Evolutionary conservation across 2,797 vertebrate species (phyloP), one percentile per base, ranked within the genome.

Genomic region (Siniperca scherzeri): DNA sequence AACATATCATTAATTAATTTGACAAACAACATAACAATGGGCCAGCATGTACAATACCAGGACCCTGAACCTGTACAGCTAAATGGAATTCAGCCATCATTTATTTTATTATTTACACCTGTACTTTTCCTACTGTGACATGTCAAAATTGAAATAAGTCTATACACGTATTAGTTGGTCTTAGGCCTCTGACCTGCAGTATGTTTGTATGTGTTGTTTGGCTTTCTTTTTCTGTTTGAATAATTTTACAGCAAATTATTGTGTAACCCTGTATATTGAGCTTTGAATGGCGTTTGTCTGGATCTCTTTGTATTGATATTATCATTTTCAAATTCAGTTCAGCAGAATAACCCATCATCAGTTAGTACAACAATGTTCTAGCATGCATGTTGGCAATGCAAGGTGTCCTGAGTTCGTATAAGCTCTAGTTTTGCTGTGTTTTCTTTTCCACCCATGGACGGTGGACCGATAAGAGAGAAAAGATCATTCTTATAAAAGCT

Each of bases 401-500:
- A 46, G 3, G 33, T 50, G 21, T 61, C 7, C 19, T 25, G 13
- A 33, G 12, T 57, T 33, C 3, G 33, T 64, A 40, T 19, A 61
- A 27, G 5, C 13, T 66, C 2, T 7, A 53, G 21, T 48, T 42
- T 17, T 53, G 9, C 48, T 19, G 10, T 65, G n/a, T 56, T 52
- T 56, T 61, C 10, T 76, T 82, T 79, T 64, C 30, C 19, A 62
- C 16, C 17, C 2, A 36, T 48, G 5, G 13, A 33, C 25, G 17
- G 19, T 14, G 42, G 61, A 75, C 17, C 10, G 16, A 69, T 77
- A 57, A 50, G 48, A 36, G 13, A 72, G 21, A 70, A 69, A 65
- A 62, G 6, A 53, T 27, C n/a, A 30, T 5, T 50, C 4, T 38
- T 57, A 30, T 22, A 50, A 22, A 69, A 25, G 38, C 21, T 72